Base-by-base conservation (phyloP, 2,888 invertebrate species). In the Agrochola circellaris region DNA sequence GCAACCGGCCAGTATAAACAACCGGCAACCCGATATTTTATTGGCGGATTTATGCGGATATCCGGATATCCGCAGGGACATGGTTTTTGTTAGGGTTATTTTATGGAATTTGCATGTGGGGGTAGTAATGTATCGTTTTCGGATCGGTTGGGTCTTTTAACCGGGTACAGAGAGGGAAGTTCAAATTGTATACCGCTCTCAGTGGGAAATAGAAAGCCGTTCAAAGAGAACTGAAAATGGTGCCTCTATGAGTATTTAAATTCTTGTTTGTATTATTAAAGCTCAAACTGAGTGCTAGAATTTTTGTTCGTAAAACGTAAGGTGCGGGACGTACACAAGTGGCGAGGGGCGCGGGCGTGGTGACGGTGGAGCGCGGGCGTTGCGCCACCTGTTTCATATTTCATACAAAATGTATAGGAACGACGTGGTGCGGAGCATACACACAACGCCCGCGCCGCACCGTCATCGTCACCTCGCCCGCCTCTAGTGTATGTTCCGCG, bases 1-100 rank as follows among this genome's bases (percentile, higher is more conserved):
- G 72, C 80, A 87, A 89, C 88, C 89, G 87, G 84, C 79, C 82
- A 76, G 84, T 89, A 91, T 91, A 92, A 91, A 91, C 91, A 92
- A 91, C 86, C 84, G 76, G 88, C 82, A 87, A 89, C 88, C 89
- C 85, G 89, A 91, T 93, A 90, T 90, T 92, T 92, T 92, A 93
- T 91, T 91, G 89, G 88, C 82, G 87, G 90, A 90, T 91, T 90
- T 90, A 89, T 87, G 83, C 86, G 90, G 89, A 90, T 90, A 88
- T 89, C 87, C 87, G 90, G 89, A 90, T 89, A 88, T 89, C 89
- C 89, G 87, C 84, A 81, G 83, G 87, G 87, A 84, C 79, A 85
- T 76, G 86, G 87, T 88, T 89, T 91, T 89, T 89, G 85, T 83
- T 87, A 75, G 79, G 71, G 73, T 73, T 86, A 88, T 88, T 91